Evolutionary conservation across 1,140 invertebrate species (phyloP).

Genomic region (Galleria mellonella): DNA sequence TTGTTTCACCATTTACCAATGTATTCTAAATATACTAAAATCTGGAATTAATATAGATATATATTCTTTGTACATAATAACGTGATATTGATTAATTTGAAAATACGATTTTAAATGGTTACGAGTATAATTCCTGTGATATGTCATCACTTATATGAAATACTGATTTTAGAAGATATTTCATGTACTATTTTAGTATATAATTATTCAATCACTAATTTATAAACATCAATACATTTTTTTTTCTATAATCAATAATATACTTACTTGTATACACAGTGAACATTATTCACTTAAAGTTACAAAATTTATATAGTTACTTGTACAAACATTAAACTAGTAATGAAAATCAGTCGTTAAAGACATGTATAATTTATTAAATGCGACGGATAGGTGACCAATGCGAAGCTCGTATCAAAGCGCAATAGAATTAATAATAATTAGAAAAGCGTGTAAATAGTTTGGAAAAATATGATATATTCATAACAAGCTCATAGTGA

Average conservation of each 20-base stretch:
- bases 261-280: constrained; percentile 63
- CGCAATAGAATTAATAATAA: constrained; percentile 7
- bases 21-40: too few relatives aligned
- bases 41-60: too few relatives aligned
- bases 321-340: constrained; percentile 43
- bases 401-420: constrained; percentile 21
- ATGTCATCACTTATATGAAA: too few relatives aligned
- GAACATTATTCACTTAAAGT: constrained; percentile 48
- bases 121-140: too few relatives aligned
- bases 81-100: too few relatives aligned
- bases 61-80: too few relatives aligned
- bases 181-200: constrained; percentile 1
- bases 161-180: neutral
- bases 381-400: constrained; percentile 19
- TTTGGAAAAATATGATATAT: neutral
- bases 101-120: too few relatives aligned
- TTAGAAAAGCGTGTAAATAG: constrained; percentile 1
- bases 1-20: too few relatives aligned
- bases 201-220: constrained; percentile 35
- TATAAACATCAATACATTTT: constrained; percentile 60
- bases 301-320: constrained; percentile 51
- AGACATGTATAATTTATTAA: constrained; percentile 31
- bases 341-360: constrained; percentile 65
- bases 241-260: constrained; percentile 19
- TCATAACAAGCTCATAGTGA: neutral